Base-by-base conservation (phyloP, 2,888 invertebrate genomes). In the Dynastes grantii region DNA sequence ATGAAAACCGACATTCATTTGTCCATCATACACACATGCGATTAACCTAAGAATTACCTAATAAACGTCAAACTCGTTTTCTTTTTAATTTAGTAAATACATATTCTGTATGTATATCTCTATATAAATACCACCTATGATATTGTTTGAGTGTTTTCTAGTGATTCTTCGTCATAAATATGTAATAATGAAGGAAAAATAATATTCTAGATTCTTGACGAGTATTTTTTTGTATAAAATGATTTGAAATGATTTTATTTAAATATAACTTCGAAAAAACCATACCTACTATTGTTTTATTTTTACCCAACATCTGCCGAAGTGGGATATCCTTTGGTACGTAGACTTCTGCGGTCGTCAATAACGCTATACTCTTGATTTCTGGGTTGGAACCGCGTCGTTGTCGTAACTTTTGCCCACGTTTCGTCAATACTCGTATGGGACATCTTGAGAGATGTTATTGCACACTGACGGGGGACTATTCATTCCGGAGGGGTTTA, bases 91-190 rank as follows among this genome's bases (percentile, higher is more conserved):
- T 68, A 49, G 65, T 53, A 51, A 51, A 29, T 51, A 49, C 51
- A 68, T 68, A 29, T 51, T 68, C 49, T 68, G 68, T 68, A 68
- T 68, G 51, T 68, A 51, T 68, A 68, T 68, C 45, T 68, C 29
- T 68, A 68, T 68, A 68, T 67, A 67, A 67, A 67, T 67, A 67
- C n/a, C 45, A 45, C 45, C 45, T 67, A 67, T 67, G 51, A 68
- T 76, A 68, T 77, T 81, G 82, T 82, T 87, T 85, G 86, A 87
- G 88, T 87, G 87, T 85, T 86, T 87, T 87, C 86, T 88, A 87
- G 87, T 87, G 87, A 87, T 85, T 79, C 81, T 82, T 79, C 61
- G 61, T 75, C 73, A 61, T 75, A 75, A 53, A 37, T 77, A 79
- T 83, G 79, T 82, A 79, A 81, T 78, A 82, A 77, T 71, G 79